phyloP scores from a whole-genome alignment of 1,140 invertebrate genomes.

The Drosophila prosaltans region DNA sequence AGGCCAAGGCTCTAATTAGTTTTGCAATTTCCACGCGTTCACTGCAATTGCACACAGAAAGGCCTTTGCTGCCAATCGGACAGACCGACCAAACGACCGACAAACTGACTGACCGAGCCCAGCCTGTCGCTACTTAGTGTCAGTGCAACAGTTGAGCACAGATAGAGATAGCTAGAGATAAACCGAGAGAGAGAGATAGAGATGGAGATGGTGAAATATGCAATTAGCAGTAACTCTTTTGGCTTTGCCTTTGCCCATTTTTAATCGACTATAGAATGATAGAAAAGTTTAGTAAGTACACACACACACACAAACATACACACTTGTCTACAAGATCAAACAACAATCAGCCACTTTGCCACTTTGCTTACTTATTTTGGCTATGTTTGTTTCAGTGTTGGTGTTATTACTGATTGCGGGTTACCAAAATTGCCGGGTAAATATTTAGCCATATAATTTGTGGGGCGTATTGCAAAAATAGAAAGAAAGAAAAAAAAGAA shows the following conservation, averaged over 20 bases:
- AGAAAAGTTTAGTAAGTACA: constrained; percentile 44
- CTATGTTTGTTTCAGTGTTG: constrained; percentile 22
- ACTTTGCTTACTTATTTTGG: constrained; percentile 61
- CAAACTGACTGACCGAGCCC: constrained; percentile 25
- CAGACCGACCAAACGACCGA: neutral
- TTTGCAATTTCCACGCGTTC: constrained; percentile 79
- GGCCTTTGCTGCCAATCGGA: constrained; percentile 15
- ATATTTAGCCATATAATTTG: constrained; percentile 77
- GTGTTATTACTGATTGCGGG: constrained; percentile 64
- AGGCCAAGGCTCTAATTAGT: constrained; percentile 80
- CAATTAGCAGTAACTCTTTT: constrained; percentile 67
- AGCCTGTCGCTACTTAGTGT: constrained; percentile 73
- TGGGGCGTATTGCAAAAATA: constrained; percentile 47
- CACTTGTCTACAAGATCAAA: constrained; percentile 38
- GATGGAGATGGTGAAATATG: constrained; percentile 70
- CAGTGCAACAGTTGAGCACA: constrained; percentile 63
- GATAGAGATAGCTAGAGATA: neutral
- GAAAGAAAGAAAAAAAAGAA: too few species aligned
- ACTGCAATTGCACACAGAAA: constrained; percentile 39
- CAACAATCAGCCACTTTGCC: constrained; percentile 61
- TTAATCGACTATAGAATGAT: constrained; percentile 65
- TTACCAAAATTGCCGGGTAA: constrained; percentile 70
- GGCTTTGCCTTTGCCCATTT: constrained; percentile 40
- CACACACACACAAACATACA: too few species aligned
- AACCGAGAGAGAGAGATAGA: neutral